These are phyloP conservation scores for Rhinoderma darwinii DNA, from an alignment of 2,113 vertebrate species.

Conservation along the genomic window DNA sequence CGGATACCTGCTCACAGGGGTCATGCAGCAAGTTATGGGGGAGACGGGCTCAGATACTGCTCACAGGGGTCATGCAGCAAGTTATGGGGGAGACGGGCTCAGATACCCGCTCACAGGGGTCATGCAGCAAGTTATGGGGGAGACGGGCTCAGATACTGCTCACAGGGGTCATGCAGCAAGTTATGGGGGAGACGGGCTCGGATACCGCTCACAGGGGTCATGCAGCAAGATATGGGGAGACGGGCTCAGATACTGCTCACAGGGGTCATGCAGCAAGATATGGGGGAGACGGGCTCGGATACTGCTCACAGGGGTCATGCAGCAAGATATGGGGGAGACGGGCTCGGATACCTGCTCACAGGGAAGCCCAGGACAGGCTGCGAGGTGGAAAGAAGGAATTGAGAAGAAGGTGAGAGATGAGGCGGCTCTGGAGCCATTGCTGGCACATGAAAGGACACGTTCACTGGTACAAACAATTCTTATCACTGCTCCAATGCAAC, in stretches of 20 bases:
- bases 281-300: no score
- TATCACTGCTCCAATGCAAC: no score
- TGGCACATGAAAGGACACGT: no score
- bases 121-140: not conserved
- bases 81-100: not conserved
- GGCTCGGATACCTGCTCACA: constrained; percentile 72
- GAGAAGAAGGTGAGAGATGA: not conserved
- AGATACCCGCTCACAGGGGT: constrained; percentile 76
- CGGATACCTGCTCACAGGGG: constrained; percentile 75
- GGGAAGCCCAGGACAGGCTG: constrained; percentile 66
- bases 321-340: not conserved
- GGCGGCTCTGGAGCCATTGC: not conserved
- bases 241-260: no score
- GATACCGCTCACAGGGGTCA: constrained; percentile 67
- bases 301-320: not conserved
- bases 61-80: constrained; percentile 68
- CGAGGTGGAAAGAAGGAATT: not conserved
- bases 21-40: not conserved
- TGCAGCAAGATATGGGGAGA: no score
- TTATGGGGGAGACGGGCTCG: not conserved
- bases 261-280: constrained; percentile 26
- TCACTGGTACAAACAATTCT: no score
- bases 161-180: constrained; percentile 67
- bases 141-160: constrained; percentile 68
- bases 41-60: constrained; percentile 67